These are phyloP conservation scores for Odontomyia ornata DNA, from an alignment of 2,888 invertebrate genomes.

Conservation along the genomic window DNA sequence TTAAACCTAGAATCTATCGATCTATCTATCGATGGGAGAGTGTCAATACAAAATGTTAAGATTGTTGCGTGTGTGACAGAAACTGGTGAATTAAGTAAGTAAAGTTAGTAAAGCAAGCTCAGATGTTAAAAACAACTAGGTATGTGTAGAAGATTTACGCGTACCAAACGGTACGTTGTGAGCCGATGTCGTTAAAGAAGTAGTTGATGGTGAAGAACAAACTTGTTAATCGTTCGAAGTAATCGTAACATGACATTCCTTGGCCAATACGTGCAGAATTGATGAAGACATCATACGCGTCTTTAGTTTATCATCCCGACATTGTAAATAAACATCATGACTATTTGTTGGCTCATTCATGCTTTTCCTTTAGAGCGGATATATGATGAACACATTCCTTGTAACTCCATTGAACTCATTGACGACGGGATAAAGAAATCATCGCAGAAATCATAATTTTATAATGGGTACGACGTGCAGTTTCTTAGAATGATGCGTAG, in stretches of 20 bases:
- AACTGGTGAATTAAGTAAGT: slow-evolving; percentile 28
- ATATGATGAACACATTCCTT: not conserved
- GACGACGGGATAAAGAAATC: not conserved
- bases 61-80: slow-evolving; percentile 38
- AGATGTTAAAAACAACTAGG: not conserved
- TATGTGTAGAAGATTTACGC: not conserved
- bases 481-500: not conserved
- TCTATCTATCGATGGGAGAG: not conserved
- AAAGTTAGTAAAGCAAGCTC: not conserved
- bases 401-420: not conserved
- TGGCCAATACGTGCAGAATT: slow-evolving; percentile 18
- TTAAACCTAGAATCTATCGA: not conserved
- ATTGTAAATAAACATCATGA: not conserved
- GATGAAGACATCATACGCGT: slow-evolving; percentile 37
- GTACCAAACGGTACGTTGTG: too few species aligned
- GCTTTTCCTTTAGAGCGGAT: not conserved
- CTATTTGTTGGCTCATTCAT: not conserved
- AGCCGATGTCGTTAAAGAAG: not conserved
- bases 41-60: slow-evolving; percentile 36
- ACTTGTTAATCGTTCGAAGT: not conserved
- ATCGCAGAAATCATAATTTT: slow-evolving; percentile 6
- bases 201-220: not conserved
- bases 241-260: slow-evolving; percentile 29
- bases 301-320: slow-evolving; percentile 6
- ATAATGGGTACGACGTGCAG: not conserved